A percentile compares a stretch with the other conserved stretches of the same genome.
phyloP scores from a whole-genome alignment of 2,888 invertebrate species.

The Mantis religiosa region DNA sequence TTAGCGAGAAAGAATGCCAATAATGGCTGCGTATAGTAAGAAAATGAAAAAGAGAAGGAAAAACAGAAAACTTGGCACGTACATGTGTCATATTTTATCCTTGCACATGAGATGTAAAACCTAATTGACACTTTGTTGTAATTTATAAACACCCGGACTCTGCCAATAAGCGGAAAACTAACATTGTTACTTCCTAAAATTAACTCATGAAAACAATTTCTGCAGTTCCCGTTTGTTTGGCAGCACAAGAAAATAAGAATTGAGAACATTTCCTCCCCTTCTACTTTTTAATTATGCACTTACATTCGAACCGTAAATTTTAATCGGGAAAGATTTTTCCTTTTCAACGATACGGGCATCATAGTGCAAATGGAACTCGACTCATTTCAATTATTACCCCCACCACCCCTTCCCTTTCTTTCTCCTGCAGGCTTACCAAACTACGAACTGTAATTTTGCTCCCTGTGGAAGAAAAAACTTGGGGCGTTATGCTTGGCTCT shows the following conservation, averaged over 20 bases:
- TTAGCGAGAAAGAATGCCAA: not conserved
- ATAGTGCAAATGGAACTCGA: conserved; percentile 5
- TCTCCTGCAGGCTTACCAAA: not conserved
- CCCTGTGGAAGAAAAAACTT: conserved; percentile 3
- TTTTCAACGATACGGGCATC: conserved; percentile 16
- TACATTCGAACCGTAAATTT: conserved; percentile 23
- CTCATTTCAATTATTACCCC: conserved; percentile 16
- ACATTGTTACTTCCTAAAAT: conserved; percentile 24
- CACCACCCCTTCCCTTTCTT: not conserved
- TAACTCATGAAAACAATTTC: conserved; percentile 25
- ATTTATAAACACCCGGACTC: not conserved
- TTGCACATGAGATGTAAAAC: not conserved
- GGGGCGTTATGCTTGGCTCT: not conserved
- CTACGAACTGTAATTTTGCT: conserved; percentile 7
- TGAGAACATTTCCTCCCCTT: conserved; percentile 6
- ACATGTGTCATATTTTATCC: not conserved
- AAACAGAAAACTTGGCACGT: not conserved
- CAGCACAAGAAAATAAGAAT: not conserved
- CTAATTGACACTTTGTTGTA: not conserved
- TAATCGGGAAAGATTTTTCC: conserved; percentile 18
- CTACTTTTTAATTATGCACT: conserved; percentile 18
- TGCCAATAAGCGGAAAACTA: conserved; percentile 9
- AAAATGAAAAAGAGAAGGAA: not conserved
- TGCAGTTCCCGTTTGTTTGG: not conserved
- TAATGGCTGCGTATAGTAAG: not conserved